Evolutionary conservation across 2,113 vertebrate species (phyloP), one percentile per base, ranked within the genome.

Genomic region (Actenoides hombroni): DNA sequence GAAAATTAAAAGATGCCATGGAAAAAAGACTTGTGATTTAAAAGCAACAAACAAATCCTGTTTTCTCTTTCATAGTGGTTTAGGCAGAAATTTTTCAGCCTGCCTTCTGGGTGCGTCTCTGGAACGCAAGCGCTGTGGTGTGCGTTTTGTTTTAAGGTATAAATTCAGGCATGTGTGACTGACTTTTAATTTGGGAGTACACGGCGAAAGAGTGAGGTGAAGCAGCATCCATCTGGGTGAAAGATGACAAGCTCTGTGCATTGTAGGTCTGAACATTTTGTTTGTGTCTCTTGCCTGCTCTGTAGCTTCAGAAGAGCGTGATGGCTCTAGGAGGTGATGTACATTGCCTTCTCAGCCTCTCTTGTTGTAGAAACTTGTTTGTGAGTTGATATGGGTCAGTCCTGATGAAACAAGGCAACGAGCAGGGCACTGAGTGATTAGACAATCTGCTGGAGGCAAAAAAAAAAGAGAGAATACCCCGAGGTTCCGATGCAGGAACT

Each of bases 261-360:
- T 18, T 65, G 31, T n/a, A 44, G 5, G 19, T 61, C 33, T 65
- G 48, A 73, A 48, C 14, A 16, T 39, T 69, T 61, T 56, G 20
- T 74, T 26, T 59, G 29, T 16, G 1, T 39, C n/a, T 56, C n/a
- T 73, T 53, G 37, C 33, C 53, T 64, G 13, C 16, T 64, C 64
- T 77, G 11, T 57, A 54, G 60, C 31, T 71, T 82, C 21, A 29
- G 59, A 71, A 81, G 35, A 51, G 15, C 1, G 0, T 1, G 13
- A 31, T 39, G 71, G 28, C 25, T 86, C 53, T 83, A 42, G 39
- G 60, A 65, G 51, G 10, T 5, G 6, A 37, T 42, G 13, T 14
- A 8, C 5, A 23, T 39, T 0, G 0, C 17, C 16, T n/a, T 21
- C 25, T 21, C 59, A 56, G 63, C 25, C 61, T 56, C 23, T 2